Percentiles rank a stretch among this genome's conserved stretches.
phyloP scores from a whole-genome alignment of 2,113 vertebrate species.

The Corydoras sp. region DNA sequence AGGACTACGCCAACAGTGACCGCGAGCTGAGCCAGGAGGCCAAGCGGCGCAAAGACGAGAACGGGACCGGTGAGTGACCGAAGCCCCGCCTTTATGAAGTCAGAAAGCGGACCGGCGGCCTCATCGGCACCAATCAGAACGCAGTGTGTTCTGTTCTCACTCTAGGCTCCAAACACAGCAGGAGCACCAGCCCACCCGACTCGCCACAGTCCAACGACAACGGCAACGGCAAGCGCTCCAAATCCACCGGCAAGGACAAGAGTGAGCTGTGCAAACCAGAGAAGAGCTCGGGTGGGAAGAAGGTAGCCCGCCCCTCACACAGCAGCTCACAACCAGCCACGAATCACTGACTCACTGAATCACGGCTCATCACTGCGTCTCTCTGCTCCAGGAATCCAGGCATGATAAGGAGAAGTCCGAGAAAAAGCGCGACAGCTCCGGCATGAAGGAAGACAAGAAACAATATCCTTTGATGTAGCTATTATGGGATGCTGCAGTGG shows the following conservation, averaged over 20 bases:
- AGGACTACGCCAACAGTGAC: constrained; percentile 85
- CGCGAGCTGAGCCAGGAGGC: constrained; percentile 76
- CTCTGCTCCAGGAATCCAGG: constrained; percentile 71
- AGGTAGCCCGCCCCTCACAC: too few species aligned
- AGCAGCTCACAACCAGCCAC: too few species aligned
- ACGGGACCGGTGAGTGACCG: constrained; percentile 75
- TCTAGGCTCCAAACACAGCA: constrained; percentile 77
- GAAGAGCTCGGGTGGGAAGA: neutral
- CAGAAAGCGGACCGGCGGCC: too few species aligned
- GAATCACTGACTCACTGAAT: too few species aligned
- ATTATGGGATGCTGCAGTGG: constrained; percentile 22
- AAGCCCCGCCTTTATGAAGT: too few species aligned
- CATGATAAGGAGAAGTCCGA: constrained; percentile 89
- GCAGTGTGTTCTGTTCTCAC: constrained; percentile 2
- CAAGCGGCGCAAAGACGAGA: constrained; percentile 84
- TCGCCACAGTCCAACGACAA: constrained; percentile 84
- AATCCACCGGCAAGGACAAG: too few species aligned
- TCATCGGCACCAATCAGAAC: constrained; percentile 46
- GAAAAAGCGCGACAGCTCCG: constrained; percentile 86
- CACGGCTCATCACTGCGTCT: too few species aligned
- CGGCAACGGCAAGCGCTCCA: constrained; percentile 63
- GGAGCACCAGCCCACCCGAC: constrained; percentile 90
- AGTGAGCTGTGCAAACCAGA: neutral
- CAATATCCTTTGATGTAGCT: constrained; percentile 83
- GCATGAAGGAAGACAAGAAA: constrained; percentile 88